Percentiles rank a stretch among this genome's conserved stretches.
Conservation (phyloP, 2,113 vertebrate genomes). For the Melospiza georgiana region DNA sequence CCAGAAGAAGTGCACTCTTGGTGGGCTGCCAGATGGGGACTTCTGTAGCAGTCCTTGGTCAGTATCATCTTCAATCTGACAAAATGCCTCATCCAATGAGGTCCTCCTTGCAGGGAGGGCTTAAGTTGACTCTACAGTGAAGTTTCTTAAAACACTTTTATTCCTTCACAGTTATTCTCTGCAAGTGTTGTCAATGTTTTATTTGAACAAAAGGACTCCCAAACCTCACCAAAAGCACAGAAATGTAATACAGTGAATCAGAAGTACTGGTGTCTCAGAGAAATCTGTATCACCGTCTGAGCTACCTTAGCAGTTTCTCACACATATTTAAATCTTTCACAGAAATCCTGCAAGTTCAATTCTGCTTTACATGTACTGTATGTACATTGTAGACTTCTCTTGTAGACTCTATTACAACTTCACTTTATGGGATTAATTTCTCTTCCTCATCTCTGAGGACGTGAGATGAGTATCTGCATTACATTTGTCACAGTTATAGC, state of each 20-base stretch:
- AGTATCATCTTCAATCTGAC: not conserved
- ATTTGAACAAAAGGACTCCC: not conserved
- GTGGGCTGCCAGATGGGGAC: not conserved
- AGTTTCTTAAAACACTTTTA: not conserved
- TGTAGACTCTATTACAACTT: not conserved
- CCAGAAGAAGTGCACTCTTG: not conserved
- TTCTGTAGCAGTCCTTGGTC: not conserved
- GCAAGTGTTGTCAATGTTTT: not conserved
- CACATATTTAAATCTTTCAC: not conserved
- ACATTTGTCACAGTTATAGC: not conserved
- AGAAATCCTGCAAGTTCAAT: not conserved
- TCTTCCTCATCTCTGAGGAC: not conserved
- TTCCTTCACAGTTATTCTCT: not conserved
- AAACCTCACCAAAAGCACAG: not conserved
- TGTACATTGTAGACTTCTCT: not conserved
- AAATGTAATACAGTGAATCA: not conserved
- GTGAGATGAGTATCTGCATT: not conserved
- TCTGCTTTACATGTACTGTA: not conserved
- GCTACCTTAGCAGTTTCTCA: not conserved
- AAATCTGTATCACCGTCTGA: not conserved
- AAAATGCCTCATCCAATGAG: not conserved
- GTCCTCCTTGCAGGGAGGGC: not conserved
- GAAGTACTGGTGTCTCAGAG: not conserved
- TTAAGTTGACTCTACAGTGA: not conserved
- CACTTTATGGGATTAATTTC: not conserved